Base-by-base conservation (phyloP, 2,888 invertebrate species). In the Leucania comma region DNA sequence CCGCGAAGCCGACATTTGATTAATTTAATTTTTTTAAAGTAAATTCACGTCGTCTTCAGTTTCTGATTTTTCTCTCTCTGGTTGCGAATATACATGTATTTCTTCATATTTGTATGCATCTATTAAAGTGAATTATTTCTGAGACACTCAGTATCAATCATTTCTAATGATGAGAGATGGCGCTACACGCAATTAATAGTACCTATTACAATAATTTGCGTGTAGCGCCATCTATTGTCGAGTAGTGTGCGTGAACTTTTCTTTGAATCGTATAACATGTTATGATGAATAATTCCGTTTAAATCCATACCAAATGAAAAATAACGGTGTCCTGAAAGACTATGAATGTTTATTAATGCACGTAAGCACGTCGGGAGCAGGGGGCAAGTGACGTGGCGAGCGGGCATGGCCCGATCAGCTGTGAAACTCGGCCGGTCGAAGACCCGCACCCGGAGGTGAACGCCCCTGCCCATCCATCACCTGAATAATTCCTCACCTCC, bases 371-470 rank as follows among this genome's bases (percentile, higher is more conserved):
- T 78, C 82, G 60, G 85, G 78, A 87, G 84, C 75, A 81, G 68
- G 86, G 81, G 84, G 83, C 81, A 81, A 79, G 87, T 84, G 87
- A 88, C 86, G 88, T 79, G 58, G 76, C 75, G 59, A 59, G 66
- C 75, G 67, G 72, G 72, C 74, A 63, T 71, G 72, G 77, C 69
- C 57, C 90, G 93, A 94, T 95, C 95, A 95, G 95, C 94, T 95
- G 95, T 86, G 88, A 89, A 94, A 93, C 92, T 94, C 92, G 94
- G 94, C 88, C 94, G 95, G 95, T 95, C 95, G 89, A 82, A 92
- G 94, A 93, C 95, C 94, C 88, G 82, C 80, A 72, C 65, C 72
- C 80, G 56, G 83, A 91, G 95, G 93, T 94, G 89, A 94, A 94
- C 89, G 94, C 88, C 92, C 84, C 89, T 64, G 63, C 75, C 81